phyloP scores from a whole-genome alignment of 2,888 invertebrate species.

The Ligdia adustata region DNA sequence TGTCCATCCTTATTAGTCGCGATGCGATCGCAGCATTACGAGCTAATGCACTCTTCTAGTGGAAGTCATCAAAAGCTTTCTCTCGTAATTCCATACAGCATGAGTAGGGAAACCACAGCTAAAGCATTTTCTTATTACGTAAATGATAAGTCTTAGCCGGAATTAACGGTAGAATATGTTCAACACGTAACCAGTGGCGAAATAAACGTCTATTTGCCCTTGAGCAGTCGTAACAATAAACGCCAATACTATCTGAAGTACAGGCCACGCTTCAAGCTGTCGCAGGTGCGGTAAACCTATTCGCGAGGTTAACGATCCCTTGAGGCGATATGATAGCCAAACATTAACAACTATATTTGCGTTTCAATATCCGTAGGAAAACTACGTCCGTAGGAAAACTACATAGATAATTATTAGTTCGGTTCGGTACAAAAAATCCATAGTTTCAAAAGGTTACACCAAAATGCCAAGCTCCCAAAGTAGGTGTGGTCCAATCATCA shows the following conservation, averaged over 20 bases:
- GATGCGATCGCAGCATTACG: constrained; percentile 40
- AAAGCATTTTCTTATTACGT: no score
- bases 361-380: constrained; percentile 1
- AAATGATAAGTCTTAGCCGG: background rate
- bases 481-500: constrained; percentile 9
- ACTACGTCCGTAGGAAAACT: no score
- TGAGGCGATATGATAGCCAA: constrained; percentile 61
- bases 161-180: background rate
- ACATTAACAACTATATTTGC: constrained; percentile 10
- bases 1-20: constrained; percentile 54
- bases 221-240: constrained; percentile 55
- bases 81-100: constrained; percentile 39
- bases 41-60: constrained; percentile 44
- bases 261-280: no score
- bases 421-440: no score
- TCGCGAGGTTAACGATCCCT: constrained; percentile 75
- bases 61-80: constrained; percentile 46
- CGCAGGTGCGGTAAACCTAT: constrained; percentile 54
- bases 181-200: constrained; percentile 43
- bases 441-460: no score
- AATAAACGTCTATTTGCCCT: constrained; percentile 67
- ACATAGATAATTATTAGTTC: no score
- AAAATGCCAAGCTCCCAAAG: constrained; percentile 1
- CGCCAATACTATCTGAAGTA: constrained; percentile 54
- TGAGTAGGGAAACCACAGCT: no score